Evolutionary conservation across 1,140 invertebrate genomes (phyloP).

Genomic region (Lordiphosa mommai): DNA sequence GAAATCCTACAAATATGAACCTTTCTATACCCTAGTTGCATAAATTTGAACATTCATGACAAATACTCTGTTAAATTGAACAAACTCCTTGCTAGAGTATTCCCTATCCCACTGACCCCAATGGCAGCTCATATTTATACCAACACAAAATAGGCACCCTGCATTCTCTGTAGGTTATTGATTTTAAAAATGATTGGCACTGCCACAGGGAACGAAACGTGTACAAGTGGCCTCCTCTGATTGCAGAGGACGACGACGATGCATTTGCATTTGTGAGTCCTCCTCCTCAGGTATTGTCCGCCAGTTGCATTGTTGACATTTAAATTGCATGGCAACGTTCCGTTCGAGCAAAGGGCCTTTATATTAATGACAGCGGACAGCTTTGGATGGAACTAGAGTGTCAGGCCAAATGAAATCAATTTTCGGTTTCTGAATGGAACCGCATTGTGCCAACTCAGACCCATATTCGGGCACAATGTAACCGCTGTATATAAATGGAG

Average conservation of each 20-base stretch:
- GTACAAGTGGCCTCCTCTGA: slow-evolving; percentile 34
- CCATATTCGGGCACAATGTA: not conserved
- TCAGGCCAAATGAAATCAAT: slow-evolving; percentile 37
- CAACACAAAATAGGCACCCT: slow-evolving; percentile 6
- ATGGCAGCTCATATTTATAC: too few relatives aligned
- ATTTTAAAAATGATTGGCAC: slow-evolving; percentile 53
- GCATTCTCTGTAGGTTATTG: slow-evolving; percentile 41
- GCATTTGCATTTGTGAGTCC: not conserved
- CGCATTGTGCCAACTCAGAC: slow-evolving; percentile 15
- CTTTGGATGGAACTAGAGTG: not conserved
- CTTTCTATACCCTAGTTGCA: too few relatives aligned
- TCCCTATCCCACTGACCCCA: too few relatives aligned
- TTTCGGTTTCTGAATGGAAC: slow-evolving; percentile 15
- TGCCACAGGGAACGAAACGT: slow-evolving; percentile 23
- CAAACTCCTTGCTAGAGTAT: too few relatives aligned
- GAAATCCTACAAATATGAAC: too few relatives aligned
- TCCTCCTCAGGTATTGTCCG: not conserved
- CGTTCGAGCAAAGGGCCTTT: not conserved
- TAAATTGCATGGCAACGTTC: slow-evolving; percentile 27
- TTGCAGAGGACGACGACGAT: slow-evolving; percentile 17
- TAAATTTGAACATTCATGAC: too few relatives aligned
- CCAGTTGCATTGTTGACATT: slow-evolving; percentile 40
- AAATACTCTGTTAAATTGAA: too few relatives aligned
- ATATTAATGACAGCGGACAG: not conserved
- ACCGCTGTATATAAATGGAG: not conserved